Evolutionary conservation across 2,113 vertebrate species (phyloP).

Genomic region (Otocyon megalotis): DNA sequence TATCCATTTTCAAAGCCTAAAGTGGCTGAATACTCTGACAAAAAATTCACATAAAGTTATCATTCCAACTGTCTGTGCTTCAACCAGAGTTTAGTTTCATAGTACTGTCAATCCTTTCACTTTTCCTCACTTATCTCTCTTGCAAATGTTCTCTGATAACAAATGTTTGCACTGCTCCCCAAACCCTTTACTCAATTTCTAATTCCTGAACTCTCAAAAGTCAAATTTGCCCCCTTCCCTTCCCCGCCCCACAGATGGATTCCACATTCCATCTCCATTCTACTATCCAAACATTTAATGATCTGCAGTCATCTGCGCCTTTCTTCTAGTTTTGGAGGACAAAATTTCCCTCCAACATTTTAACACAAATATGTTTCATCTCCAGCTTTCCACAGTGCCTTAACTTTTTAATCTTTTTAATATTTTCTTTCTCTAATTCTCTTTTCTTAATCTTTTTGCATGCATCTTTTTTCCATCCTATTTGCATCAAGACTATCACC

Average conservation of each 20-base stretch:
- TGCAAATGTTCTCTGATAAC: background rate
- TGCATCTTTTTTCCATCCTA: background rate
- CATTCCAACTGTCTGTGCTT: background rate
- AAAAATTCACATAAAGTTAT: background rate
- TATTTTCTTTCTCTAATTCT: background rate
- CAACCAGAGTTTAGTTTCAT: background rate
- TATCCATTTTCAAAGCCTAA: background rate
- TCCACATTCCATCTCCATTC: background rate
- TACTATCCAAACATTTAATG: background rate
- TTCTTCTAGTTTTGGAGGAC: background rate
- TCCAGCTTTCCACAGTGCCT: background rate
- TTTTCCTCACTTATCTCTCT: background rate
- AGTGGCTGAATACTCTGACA: background rate
- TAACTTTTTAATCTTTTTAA: background rate
- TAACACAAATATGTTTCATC: background rate
- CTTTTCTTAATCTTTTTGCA: background rate
- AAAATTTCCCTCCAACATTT: background rate
- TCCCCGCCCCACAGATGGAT: background rate
- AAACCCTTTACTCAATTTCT: background rate
- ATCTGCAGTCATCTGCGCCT: background rate
- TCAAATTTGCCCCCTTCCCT: background rate
- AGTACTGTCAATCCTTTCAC: background rate
- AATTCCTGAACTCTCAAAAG: background rate
- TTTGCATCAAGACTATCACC: background rate
- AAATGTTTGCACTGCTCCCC: background rate